These are phyloP conservation scores for Linepithema humile DNA, from an alignment of 1,140 invertebrate species.

Conservation along the genomic window DNA sequence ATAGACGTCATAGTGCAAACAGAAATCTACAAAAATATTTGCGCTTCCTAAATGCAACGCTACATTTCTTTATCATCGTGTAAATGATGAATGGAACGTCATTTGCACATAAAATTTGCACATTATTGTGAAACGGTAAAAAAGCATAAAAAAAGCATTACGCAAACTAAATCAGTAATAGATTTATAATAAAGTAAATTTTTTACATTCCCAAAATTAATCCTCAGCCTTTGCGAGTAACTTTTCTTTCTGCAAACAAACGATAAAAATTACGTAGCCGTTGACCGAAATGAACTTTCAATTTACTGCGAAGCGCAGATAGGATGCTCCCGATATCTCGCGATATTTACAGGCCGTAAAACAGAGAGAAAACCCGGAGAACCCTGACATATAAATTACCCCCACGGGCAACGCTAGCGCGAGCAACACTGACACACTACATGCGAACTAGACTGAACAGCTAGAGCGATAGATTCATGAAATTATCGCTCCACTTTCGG, in stretches of 20 bases:
- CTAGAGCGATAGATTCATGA: conserved; percentile 44
- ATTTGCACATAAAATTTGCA: not conserved
- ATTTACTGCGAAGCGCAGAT: not conserved
- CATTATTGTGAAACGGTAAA: not conserved
- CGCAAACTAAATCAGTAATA: not conserved
- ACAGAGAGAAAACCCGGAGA: not conserved
- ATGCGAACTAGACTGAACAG: not conserved
- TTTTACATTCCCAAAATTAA: not conserved
- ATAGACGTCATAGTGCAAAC: not conserved
- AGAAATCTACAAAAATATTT: not conserved
- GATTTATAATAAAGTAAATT: not conserved
- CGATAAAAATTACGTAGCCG: not conserved
- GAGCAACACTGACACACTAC: conserved; percentile 14
- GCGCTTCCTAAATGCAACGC: not conserved
- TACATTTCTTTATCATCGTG: not conserved
- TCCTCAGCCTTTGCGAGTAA: not conserved
- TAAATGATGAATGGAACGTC: not conserved
- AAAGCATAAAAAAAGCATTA: not conserved
- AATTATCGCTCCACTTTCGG: conserved; percentile 54
- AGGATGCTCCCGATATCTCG: conserved; percentile 2
- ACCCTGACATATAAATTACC: conserved; percentile 16
- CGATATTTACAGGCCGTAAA: conserved; percentile 36
- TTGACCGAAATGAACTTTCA: conserved; percentile 16
- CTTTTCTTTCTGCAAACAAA: not conserved
- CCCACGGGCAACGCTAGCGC: not conserved